Percentiles rank a stretch among this genome's conserved stretches.
These are phyloP conservation scores for Myrmophylax atrothorax DNA, from an alignment of 2,113 vertebrate genomes.

Conservation along the genomic window DNA sequence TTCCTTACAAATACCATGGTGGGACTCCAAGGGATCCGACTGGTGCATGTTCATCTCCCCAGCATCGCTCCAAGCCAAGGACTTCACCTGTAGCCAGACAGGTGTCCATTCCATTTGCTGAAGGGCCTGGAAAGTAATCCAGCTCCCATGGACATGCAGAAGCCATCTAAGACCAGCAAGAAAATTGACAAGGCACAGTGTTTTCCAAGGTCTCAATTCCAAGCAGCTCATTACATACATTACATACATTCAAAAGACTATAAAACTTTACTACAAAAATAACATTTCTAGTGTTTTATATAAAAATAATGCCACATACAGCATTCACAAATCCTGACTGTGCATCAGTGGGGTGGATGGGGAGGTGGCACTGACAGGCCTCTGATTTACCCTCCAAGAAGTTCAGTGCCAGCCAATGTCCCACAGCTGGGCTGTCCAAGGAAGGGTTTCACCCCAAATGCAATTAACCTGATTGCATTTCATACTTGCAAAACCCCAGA, in stretches of 20 bases:
- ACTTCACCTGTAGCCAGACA: not conserved
- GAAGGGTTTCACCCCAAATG: not conserved
- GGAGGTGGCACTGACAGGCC: not conserved
- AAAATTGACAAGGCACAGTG: not conserved
- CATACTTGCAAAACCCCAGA: accelerated
- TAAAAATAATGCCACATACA: not conserved
- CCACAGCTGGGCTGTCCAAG: not conserved
- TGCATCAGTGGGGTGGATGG: accelerated
- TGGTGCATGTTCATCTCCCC: not conserved
- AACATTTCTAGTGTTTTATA: not conserved
- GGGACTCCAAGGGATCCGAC: not conserved
- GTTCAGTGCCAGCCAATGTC: not conserved
- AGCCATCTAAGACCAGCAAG: not conserved
- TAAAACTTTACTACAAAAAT: constrained; percentile 16
- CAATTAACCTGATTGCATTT: not conserved
- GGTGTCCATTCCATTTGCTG: not conserved
- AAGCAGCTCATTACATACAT: not conserved
- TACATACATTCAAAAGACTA: not conserved
- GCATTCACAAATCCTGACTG: accelerated
- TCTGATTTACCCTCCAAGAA: not conserved
- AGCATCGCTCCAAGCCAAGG: not conserved
- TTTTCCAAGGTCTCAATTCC: accelerated
- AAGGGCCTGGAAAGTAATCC: not conserved
- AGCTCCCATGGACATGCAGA: not conserved
- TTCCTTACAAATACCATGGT: not conserved